Evolutionary conservation across 2,113 vertebrate species (phyloP).

Genomic region (Leucopsar rothschildi): DNA sequence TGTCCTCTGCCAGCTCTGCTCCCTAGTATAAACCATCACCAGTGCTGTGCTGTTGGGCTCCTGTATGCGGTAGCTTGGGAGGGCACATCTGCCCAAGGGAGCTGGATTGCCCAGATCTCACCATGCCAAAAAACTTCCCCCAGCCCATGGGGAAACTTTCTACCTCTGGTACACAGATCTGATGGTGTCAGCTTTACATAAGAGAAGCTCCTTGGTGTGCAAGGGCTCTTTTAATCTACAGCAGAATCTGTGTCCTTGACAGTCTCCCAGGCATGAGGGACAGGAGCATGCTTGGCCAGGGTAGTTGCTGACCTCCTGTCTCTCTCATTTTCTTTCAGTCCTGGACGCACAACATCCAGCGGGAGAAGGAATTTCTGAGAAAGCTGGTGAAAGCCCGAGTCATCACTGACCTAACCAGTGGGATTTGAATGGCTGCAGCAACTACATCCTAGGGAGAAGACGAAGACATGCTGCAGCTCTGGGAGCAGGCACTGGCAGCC

Average conservation of each 20-base stretch:
- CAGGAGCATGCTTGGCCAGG: background rate
- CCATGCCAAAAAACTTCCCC: background rate
- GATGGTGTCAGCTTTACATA: background rate
- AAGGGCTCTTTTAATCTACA: background rate
- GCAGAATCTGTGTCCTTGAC: background rate
- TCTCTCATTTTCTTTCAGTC: constrained; percentile 78
- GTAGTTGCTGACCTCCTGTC: background rate
- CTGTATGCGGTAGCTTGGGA: background rate
- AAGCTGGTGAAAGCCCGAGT: constrained; percentile 93
- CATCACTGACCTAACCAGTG: constrained; percentile 92
- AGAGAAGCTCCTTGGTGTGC: background rate
- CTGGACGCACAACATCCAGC: constrained; percentile 97
- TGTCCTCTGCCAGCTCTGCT: background rate
- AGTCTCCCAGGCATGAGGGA: background rate
- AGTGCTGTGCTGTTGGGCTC: background rate
- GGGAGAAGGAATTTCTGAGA: constrained; percentile 95
- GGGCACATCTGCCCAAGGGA: background rate
- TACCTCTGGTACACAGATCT: background rate
- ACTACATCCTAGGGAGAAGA: constrained; percentile 26
- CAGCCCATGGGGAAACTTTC: background rate
- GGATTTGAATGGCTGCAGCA: constrained; percentile 81
- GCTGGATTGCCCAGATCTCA: background rate
- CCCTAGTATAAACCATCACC: rapidly evolving
- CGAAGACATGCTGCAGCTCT: background rate
- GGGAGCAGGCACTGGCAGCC: constrained; percentile 47